Evolutionary conservation across 2,113 vertebrate genomes (phyloP).

Genomic region (Lagopus leucura): DNA sequence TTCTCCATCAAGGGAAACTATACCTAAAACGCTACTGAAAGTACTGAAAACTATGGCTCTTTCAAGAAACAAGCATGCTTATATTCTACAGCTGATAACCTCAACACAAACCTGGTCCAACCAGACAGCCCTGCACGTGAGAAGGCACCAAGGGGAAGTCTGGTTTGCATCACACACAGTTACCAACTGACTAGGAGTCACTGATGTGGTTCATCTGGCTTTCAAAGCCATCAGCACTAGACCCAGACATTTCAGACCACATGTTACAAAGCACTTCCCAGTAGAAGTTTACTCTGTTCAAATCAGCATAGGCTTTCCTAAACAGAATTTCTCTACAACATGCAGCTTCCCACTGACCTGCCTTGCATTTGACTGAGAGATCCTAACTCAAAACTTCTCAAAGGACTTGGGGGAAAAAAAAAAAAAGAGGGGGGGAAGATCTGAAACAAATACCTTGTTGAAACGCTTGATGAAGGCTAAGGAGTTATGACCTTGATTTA

Average conservation of each 20-base stretch:
- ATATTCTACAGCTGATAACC: neutral
- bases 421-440: neutral
- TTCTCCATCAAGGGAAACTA: neutral
- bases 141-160: conserved; percentile 19
- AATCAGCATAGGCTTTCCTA: neutral
- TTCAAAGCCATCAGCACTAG: conserved; percentile 1
- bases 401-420: neutral
- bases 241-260: neutral
- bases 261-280: neutral
- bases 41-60: neutral
- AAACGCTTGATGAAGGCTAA: neutral
- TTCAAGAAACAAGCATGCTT: neutral
- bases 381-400: neutral
- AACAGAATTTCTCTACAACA: neutral
- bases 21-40: neutral
- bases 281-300: neutral
- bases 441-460: conserved; percentile 22
- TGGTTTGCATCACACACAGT: conserved; percentile 39
- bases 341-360: neutral
- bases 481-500: conserved; percentile 31
- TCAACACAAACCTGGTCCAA: neutral
- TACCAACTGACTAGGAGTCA: conserved; percentile 26
- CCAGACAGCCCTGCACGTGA: neutral
- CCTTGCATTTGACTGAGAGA: neutral
- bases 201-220: neutral